Conservation (phyloP, 2,113 vertebrate genomes). For the Origma solitaria region DNA sequence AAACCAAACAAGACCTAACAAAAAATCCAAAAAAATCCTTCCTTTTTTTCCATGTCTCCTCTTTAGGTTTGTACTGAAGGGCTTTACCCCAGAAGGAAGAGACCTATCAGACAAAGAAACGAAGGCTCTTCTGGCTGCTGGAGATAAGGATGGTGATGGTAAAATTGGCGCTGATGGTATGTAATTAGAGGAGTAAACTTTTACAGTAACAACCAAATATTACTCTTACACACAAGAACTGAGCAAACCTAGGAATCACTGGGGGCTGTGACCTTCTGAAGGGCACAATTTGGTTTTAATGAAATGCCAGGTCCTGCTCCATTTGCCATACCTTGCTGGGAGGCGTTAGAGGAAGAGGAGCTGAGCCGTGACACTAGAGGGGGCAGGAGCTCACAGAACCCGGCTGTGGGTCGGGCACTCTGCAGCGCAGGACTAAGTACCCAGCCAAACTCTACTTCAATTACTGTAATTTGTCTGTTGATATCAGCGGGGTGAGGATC, state of each 20-base stretch:
- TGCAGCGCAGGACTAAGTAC: background rate
- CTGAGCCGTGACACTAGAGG: slow-evolving; percentile 25
- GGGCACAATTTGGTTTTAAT: background rate
- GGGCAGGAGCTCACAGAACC: background rate
- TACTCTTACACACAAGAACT: background rate
- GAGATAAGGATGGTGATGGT: slow-evolving; percentile 95
- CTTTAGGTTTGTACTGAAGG: slow-evolving; percentile 84
- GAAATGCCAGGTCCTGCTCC: background rate
- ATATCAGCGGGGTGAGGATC: background rate
- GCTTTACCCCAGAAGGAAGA: slow-evolving; percentile 82
- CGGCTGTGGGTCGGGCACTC: background rate
- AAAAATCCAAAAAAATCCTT: background rate
- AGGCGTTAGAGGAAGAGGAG: background rate
- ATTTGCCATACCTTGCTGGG: background rate
- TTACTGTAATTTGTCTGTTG: background rate
- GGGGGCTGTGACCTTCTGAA: slow-evolving; percentile 17
- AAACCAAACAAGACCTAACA: background rate
- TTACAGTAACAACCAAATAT: background rate
- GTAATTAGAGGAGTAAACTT: slow-evolving; percentile 12
- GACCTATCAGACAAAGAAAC: slow-evolving; percentile 90
- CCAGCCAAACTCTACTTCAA: background rate
- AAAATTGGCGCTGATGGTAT: slow-evolving; percentile 93
- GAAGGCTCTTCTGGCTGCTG: slow-evolving; percentile 85
- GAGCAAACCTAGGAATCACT: background rate
- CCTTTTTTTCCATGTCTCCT: background rate